Evolutionary conservation across 2,797 vertebrate genomes (phyloP).

Genomic region (Pipistrellus nathusii): DNA sequence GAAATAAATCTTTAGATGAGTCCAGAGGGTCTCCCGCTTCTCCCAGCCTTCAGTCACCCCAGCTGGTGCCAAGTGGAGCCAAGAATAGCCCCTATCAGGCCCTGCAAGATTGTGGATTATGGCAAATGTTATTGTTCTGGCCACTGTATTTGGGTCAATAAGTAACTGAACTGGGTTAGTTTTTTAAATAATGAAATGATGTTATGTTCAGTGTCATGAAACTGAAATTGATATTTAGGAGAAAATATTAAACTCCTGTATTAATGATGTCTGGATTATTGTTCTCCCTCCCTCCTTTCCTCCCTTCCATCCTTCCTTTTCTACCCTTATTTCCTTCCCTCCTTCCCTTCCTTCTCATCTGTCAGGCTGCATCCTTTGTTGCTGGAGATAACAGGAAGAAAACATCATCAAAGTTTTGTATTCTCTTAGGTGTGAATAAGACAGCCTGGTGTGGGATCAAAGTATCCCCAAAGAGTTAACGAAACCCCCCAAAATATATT

Average conservation of each 20-base stretch:
- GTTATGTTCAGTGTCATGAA: neutral
- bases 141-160: neutral
- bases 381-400: neutral
- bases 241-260: neutral
- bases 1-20: neutral
- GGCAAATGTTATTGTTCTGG: neutral
- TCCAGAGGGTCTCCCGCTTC: neutral
- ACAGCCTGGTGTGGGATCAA: neutral
- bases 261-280: neutral
- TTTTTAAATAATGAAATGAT: neutral
- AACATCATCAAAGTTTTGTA: neutral
- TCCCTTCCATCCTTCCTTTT: rapidly evolving
- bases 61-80: neutral
- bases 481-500: neutral
- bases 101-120: neutral
- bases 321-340: rapidly evolving
- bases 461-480: neutral
- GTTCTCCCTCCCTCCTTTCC: rapidly evolving
- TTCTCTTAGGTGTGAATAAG: neutral
- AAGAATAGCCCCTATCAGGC: neutral
- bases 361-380: neutral
- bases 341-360: neutral
- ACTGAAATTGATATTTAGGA: neutral
- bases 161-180: neutral
- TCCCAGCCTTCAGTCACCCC: neutral